A percentile compares a stretch with the other conserved stretches of the same genome.
Conservation (phyloP, 2,888 invertebrate genomes). For the Tipula unca region DNA sequence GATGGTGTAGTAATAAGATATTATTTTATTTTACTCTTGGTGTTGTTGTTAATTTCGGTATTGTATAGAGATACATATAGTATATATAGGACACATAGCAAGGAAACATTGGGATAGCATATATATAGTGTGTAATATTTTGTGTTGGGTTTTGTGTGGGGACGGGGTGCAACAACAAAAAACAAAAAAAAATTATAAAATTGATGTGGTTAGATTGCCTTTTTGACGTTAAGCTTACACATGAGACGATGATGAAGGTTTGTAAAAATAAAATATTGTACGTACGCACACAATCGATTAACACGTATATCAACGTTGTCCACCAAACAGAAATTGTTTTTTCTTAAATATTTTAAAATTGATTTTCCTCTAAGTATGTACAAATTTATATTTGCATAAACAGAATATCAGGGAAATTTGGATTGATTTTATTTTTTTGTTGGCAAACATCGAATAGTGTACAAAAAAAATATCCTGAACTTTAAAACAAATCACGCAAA, state of each 20-base stretch:
- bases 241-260: neutral
- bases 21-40: neutral
- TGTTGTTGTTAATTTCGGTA: neutral
- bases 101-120: neutral
- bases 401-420: neutral
- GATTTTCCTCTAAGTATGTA: neutral
- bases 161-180: neutral
- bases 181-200: neutral
- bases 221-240: constrained; percentile 14
- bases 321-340: neutral
- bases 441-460: neutral
- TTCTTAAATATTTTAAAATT: neutral
- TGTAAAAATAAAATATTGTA: neutral
- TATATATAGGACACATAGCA: neutral
- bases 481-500: neutral
- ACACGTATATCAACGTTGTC: neutral
- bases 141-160: neutral
- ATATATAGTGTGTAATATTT: neutral
- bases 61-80: neutral
- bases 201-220: constrained; percentile 8
- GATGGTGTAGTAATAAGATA: constrained; percentile 8
- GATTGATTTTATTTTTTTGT: neutral
- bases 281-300: neutral
- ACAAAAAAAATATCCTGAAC: neutral
- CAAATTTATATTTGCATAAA: neutral